Percentiles rank a stretch among this genome's conserved stretches.
These are phyloP conservation scores for Nomada fucata DNA, from an alignment of 2,888 invertebrate species.

Conservation along the genomic window DNA sequence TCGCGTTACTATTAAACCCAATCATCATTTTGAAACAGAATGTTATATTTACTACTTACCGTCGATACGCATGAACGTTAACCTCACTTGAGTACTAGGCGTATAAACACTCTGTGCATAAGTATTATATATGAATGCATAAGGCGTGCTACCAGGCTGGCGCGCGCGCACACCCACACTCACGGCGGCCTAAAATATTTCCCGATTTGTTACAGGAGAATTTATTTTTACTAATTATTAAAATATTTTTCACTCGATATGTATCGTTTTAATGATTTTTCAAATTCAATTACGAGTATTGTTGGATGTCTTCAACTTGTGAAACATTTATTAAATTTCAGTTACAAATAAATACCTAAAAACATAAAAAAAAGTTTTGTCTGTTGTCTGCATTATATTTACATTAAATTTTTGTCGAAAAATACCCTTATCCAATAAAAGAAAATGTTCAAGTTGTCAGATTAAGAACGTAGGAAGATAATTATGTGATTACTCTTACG, in stretches of 20 bases:
- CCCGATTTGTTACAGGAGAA: not conserved
- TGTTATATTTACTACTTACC: constrained; percentile 25
- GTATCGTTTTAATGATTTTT: too few species aligned
- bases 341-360: not conserved
- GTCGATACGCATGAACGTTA: not conserved
- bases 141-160: too few species aligned
- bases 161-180: too few species aligned
- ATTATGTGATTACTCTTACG: not conserved
- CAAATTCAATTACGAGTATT: too few species aligned
- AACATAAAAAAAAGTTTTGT: too few species aligned
- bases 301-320: not conserved
- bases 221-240: not conserved
- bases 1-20: not conserved
- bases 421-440: too few species aligned
- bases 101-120: too few species aligned
- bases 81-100: not conserved
- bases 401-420: not conserved
- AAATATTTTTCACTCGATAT: too few species aligned
- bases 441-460: not conserved
- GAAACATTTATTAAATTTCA: not conserved
- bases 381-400: not conserved
- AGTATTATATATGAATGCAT: not conserved
- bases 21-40: not conserved
- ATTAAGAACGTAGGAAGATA: not conserved
- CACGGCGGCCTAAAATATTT: not conserved